Conservation (phyloP, 2,888 invertebrate species). For the Agrochola lychnidis region DNA sequence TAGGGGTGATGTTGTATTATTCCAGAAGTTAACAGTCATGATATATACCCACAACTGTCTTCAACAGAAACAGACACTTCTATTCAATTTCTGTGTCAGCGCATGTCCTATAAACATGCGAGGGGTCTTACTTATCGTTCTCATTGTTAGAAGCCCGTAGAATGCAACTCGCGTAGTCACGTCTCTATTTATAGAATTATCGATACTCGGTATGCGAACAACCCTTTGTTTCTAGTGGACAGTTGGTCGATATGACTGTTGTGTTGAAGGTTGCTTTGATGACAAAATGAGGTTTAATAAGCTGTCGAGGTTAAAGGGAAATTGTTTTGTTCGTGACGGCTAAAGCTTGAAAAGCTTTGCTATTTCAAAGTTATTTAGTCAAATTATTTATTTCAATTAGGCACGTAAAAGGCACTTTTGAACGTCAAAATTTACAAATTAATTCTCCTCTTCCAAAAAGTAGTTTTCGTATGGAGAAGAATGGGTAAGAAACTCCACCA, state of each 20-base stretch:
- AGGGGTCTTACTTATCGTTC: conserved; percentile 58
- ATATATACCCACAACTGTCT: conserved; percentile 1
- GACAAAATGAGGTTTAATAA: conserved; percentile 23
- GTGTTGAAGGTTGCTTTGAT: conserved; percentile 23
- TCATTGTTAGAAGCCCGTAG: conserved; percentile 76
- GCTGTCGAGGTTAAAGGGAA: not conserved
- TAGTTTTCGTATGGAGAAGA: too few species aligned
- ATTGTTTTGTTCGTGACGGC: not conserved
- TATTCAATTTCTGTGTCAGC: conserved; percentile 63
- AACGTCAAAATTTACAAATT: too few species aligned
- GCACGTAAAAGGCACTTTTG: too few species aligned
- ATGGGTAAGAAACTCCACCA: too few species aligned
- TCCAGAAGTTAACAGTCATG: not conserved
- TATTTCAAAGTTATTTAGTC: too few species aligned
- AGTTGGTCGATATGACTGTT: conserved; percentile 49
- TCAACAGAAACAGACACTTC: conserved; percentile 21
- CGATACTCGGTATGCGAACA: conserved; percentile 61
- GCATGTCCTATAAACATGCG: conserved; percentile 60
- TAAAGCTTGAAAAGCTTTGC: not conserved
- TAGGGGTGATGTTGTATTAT: not conserved
- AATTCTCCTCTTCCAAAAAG: too few species aligned
- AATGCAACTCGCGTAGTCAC: conserved; percentile 66
- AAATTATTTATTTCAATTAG: too few species aligned
- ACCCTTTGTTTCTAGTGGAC: conserved; percentile 67
- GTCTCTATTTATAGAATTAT: conserved; percentile 76